Base-by-base conservation (phyloP, 2,113 vertebrate genomes). In the Mormyrus iriodes region DNA sequence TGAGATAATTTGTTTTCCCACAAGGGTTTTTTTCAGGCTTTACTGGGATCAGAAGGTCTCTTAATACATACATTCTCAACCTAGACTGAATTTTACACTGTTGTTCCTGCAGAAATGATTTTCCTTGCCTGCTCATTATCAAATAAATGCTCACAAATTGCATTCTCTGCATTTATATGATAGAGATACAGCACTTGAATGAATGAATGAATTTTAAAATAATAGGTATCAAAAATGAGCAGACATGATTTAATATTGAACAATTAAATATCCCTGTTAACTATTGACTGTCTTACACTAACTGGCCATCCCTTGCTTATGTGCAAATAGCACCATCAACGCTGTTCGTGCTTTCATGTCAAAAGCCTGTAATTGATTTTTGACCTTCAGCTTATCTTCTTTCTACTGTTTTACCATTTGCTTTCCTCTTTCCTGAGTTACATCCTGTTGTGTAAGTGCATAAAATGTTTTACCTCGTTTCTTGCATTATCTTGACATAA, bases 361-460 rank as follows among this genome's bases (percentile, higher is more conserved):
- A 21, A 48, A 48, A 83, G 12, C 69, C 79, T 46, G 17, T 46
- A 84, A 48, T 24, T 84, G 21, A 48, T 84, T 48, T 46, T 48
- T 84, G 44, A 21, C 82, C 21, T n/a, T 48, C 82, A 48, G 21
- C 82, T 84, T 84, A 84, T 84, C 82, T 84, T 48, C 9, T 48
- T 84, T 84, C 3, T 84, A 21, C 17, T n/a, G 7, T 5, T 44
- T 79, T 42, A 19, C 73, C 73, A 79, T 76, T 82, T n/a, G 48
- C 53, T 86, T 86, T 35, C 49, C 48, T 86, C 17, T 17, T 86
- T 86, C 49, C 85, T 39, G 85, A 53, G 48, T 86, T 86, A 53
- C 85, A 52, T 86, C 85, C 85, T 53, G 85, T 53, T 86, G 12
- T 52, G 76, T 24, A 27, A 39, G 15, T 15, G 8, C 73, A 15